A percentile compares a stretch with the other conserved stretches of the same genome.
Conservation (phyloP, 2,888 invertebrate genomes). For the Exocentrus adspersus region DNA sequence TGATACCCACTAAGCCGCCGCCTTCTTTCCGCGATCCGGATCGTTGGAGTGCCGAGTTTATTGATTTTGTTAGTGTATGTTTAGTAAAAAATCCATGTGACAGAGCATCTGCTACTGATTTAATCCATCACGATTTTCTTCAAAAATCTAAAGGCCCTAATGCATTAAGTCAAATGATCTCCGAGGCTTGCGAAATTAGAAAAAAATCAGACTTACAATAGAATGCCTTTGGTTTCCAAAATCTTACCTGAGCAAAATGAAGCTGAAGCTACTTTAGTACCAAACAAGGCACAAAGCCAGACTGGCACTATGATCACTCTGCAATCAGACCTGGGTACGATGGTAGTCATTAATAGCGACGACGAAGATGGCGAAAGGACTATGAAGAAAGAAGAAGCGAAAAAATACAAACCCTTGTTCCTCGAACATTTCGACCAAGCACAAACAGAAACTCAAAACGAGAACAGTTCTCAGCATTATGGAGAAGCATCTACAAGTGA, state of each 20-base stretch:
- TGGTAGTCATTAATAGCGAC: conserved; percentile 90
- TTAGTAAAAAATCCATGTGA: conserved; percentile 94
- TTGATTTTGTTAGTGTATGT: conserved; percentile 95
- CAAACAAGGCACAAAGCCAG: conserved; percentile 66
- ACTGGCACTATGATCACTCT: conserved; percentile 71
- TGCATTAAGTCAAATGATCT: conserved; percentile 90
- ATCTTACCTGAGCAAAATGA: conserved; percentile 34
- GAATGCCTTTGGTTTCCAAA: conserved; percentile 67
- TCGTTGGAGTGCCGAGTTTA: conserved; percentile 96
- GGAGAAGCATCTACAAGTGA: conserved; percentile 4
- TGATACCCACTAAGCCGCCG: conserved; percentile 99
- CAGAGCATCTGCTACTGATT: conserved; percentile 88
- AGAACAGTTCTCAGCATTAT: conserved; percentile 19
- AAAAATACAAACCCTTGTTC: conserved; percentile 92
- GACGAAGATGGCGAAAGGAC: conserved; percentile 85
- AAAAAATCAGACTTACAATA: conserved; percentile 80
- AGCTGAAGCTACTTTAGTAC: conserved; percentile 64
- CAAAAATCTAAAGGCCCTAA: conserved; percentile 83
- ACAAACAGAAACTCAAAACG: conserved; percentile 65
- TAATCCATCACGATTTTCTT: conserved; percentile 86
- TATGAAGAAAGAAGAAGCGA: conserved; percentile 84
- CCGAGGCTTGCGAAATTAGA: conserved; percentile 91
- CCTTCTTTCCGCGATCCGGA: conserved; percentile 97
- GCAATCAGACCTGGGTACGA: conserved; percentile 89
- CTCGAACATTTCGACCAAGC: conserved; percentile 96